A percentile compares a stretch with the other conserved stretches of the same genome.
Evolutionary conservation across 2,797 vertebrate genomes (phyloP).

Genomic region (Takifugu rubripes): DNA sequence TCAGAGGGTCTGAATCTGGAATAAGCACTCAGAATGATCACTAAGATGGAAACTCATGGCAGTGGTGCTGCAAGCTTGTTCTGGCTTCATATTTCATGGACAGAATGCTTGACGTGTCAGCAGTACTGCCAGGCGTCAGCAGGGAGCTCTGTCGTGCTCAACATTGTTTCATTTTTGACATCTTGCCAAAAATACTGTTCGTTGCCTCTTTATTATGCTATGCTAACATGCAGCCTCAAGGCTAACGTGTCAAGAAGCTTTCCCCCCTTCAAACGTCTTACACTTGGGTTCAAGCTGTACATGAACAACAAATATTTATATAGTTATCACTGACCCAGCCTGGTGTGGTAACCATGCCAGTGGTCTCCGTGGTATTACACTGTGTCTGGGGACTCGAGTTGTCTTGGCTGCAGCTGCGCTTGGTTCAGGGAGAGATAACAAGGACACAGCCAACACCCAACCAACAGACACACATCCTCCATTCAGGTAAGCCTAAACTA

Average conservation of each 20-base stretch:
- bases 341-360: neutral
- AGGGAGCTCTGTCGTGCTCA: constrained; percentile 33
- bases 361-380: constrained; percentile 37
- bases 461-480: constrained; percentile 18
- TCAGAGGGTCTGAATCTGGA: constrained; percentile 1
- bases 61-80: neutral
- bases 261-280: neutral
- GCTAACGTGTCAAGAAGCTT: too few species aligned
- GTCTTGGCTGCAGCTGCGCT: constrained; percentile 62
- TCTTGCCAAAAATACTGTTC: too few species aligned
- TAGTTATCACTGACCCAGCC: neutral
- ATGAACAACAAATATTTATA: too few species aligned
- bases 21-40: too few species aligned
- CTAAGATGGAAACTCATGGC: too few species aligned
- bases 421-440: constrained; percentile 37
- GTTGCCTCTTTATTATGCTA: too few species aligned
- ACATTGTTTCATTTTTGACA: neutral
- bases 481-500: constrained; percentile 42
- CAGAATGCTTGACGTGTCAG: neutral
- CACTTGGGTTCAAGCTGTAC: neutral
- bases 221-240: too few species aligned
- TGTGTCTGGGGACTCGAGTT: constrained; percentile 53
- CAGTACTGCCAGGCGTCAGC: constrained; percentile 22
- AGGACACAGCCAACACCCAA: constrained; percentile 43
- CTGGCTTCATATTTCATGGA: neutral